Percentiles rank a stretch among this genome's conserved stretches.
phyloP scores from a whole-genome alignment of 2,888 invertebrate species.

The Axea sp. region DNA sequence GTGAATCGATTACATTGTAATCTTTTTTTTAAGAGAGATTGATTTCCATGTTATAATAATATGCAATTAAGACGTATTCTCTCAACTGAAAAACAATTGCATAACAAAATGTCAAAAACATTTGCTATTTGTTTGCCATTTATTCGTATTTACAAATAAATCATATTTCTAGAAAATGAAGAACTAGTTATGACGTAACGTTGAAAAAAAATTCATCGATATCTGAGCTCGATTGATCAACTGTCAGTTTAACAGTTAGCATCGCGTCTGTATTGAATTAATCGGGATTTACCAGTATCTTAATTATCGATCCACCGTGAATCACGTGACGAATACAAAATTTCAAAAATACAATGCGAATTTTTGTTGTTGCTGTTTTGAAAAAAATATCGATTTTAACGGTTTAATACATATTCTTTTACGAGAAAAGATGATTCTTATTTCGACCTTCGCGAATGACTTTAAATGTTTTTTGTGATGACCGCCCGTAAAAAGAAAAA shows the following conservation, averaged over 20 bases:
- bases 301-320: constrained; percentile 18
- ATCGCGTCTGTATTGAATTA: constrained; percentile 3
- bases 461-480: constrained; percentile 40
- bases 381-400: constrained; percentile 14
- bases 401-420: too few species aligned
- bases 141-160: constrained; percentile 31
- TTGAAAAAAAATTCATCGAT: constrained; percentile 22
- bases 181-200: constrained; percentile 9
- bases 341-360: background rate
- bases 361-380: background rate
- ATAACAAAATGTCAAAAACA: constrained; percentile 7
- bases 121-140: too few species aligned
- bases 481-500: constrained; percentile 33
- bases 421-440: constrained; percentile 29
- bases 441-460: constrained; percentile 46
- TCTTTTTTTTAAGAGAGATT: too few species aligned
- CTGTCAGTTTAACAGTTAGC: constrained; percentile 9
- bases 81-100: constrained; percentile 15
- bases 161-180: background rate
- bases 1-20: too few species aligned
- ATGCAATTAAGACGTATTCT: background rate
- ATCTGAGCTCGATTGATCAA: constrained; percentile 9
- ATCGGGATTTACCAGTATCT: constrained; percentile 23
- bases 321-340: constrained; percentile 11
- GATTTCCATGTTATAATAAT: too few species aligned